These are phyloP conservation scores for Luperina nickerlii DNA, from an alignment of 2,888 invertebrate genomes.

Conservation along the genomic window DNA sequence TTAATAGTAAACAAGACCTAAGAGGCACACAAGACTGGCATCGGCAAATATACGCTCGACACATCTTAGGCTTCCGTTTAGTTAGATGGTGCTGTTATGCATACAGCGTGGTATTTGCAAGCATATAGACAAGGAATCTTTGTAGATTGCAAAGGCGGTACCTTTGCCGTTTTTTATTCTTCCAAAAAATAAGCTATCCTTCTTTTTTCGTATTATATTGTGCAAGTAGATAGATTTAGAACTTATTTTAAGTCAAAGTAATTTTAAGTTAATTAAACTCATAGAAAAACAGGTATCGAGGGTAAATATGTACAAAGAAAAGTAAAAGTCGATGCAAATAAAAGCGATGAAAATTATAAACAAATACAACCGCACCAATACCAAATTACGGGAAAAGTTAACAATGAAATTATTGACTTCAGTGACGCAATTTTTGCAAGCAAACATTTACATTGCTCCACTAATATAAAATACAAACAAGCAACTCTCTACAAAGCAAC, in stretches of 20 bases:
- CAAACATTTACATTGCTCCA: constrained; percentile 42
- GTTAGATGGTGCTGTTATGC: not conserved
- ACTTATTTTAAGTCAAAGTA: too few relatives aligned
- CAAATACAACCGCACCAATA: constrained; percentile 4
- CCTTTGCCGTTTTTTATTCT: not conserved
- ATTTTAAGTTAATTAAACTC: too few relatives aligned
- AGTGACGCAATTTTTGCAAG: constrained; percentile 33
- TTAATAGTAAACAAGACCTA: constrained; percentile 29
- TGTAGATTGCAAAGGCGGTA: not conserved
- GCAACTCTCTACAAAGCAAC: constrained; percentile 45
- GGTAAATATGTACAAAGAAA: not conserved
- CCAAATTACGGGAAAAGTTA: constrained; percentile 28
- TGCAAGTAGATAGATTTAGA: too few relatives aligned
- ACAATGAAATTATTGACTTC: constrained; percentile 32
- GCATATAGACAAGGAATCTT: not conserved
- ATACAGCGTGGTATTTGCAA: constrained; percentile 2
- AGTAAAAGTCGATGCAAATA: not conserved
- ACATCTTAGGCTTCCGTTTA: constrained; percentile 7
- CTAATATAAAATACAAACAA: constrained; percentile 41
- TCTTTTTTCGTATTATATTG: not conserved
- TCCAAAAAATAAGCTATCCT: not conserved
- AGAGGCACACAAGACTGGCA: constrained; percentile 11
- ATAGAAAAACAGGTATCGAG: not conserved
- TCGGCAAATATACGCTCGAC: constrained; percentile 12
- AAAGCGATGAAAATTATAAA: not conserved